These are phyloP conservation scores for Intellagama lesueurii DNA, from an alignment of 2,797 vertebrate species.

Conservation along the genomic window DNA sequence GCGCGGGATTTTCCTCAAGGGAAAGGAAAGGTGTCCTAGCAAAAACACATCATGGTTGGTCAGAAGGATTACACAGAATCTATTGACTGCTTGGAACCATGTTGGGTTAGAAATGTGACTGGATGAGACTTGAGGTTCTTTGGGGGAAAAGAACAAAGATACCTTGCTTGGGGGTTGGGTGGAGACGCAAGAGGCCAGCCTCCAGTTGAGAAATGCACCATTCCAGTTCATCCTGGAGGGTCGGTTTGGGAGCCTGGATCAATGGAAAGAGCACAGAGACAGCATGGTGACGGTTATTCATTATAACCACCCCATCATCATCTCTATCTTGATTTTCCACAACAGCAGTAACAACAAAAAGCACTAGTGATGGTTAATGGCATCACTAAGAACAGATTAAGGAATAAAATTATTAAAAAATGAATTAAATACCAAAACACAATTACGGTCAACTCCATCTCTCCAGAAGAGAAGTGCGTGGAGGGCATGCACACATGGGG, in stretches of 20 bases:
- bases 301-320: too few relatives aligned
- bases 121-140: not conserved
- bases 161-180: constrained; percentile 54
- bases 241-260: constrained; percentile 48
- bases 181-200: constrained; percentile 42
- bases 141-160: not conserved
- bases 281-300: not conserved
- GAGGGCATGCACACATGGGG: too few relatives aligned
- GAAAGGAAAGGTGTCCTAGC: too few relatives aligned
- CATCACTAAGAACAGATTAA: too few relatives aligned
- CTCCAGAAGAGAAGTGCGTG: not conserved
- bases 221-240: constrained; percentile 64
- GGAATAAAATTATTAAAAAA: too few relatives aligned
- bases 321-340: too few relatives aligned
- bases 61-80: not conserved
- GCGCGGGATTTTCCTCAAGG: not conserved
- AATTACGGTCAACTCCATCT: too few relatives aligned
- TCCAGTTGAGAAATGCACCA: constrained; percentile 66
- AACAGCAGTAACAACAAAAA: too few relatives aligned
- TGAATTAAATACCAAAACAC: too few relatives aligned
- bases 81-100: not conserved
- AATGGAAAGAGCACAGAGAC: not conserved
- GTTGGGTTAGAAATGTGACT: not conserved
- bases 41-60: not conserved
- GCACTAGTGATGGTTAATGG: too few relatives aligned